Base-by-base conservation (phyloP, 2,113 vertebrate genomes). In the Lepisosteus osseus region DNA sequence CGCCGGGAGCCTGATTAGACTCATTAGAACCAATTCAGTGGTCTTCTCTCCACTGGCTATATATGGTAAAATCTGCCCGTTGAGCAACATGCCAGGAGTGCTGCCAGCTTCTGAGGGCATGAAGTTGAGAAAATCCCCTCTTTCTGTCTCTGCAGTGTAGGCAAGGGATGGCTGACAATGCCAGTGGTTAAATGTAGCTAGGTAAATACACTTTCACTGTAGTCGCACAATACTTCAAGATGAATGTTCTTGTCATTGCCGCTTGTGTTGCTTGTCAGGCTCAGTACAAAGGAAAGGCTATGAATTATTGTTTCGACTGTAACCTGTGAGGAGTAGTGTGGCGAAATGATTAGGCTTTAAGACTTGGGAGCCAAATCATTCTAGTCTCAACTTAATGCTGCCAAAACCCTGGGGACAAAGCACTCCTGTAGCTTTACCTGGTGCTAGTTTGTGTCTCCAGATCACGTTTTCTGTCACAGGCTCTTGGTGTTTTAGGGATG, bases 51-150 rank as follows among this genome's bases (percentile, higher is more conserved):
- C 17, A 57, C 51, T 17, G 54, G 14, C 51, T 56, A 7, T 40
- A 55, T 42, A 6, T 41, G 9, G 54, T 15, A 40, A 54, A 14
- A 43, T 45, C 67, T 59, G n/a, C 54, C 54, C 57, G 40, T 2
- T 54, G 54, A 69, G 41, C 13, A 17, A 9, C 14, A 13, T 13
- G 14, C 57, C 11, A 59, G 11, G 11, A 59, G 12, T 2, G 12
- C 11, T 57, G 67, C 17, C 66, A 29, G 66, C 47, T 67, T 67
- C 47, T 67, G 15, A 11, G 66, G 66, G 66, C 15, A 40, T 54
- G 47, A 29, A 67, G 66, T 67, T 67, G 51, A 17, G 64, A 45
- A 42, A 66, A 8, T 15, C 9, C 64, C 44, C 43, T 14, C 4
- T 43, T 42, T 14, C 64, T 14, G 29, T 47, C 42, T 47, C 11